Evolutionary conservation across 2,797 vertebrate genomes (phyloP), one percentile per base, ranked within the genome.

Genomic region (Sorex maritimensis): DNA sequence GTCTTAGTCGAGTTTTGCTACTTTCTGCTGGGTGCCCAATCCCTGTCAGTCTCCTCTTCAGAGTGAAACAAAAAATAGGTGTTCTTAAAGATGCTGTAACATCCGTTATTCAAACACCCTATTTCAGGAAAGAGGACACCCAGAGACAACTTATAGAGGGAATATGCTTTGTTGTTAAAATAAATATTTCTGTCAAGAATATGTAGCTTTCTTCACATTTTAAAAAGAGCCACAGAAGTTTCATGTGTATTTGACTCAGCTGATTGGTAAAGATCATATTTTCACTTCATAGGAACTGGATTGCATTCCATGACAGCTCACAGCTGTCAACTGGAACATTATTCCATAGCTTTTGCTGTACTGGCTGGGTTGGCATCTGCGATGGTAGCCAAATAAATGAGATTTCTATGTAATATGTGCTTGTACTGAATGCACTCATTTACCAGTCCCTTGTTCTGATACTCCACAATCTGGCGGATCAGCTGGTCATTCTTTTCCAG

Each of bases 401-500:
- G 98, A 97, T 99, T 99, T 86, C 99, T 98, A 38, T 99, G 99
- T 96, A 99, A 97, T 92, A 99, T 99, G 83, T 99, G 99, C 94
- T 99, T 99, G 92, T 99, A 99, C 96, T 99, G 99, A 0, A 99
- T 98, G 90, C 99, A 99, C 94, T 99, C 99, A 11, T 98, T 97
- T 0, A 99, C 99, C 52, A 99, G 98, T 73, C 99, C 99, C 96
- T 99, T 99, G 98, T 99, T 99, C 98, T 99, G 99, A 97, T 99
- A 99, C 79, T 99, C 99, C 15, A 98, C 96, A 84, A 99, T 99
- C 94, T 99, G 99, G 83, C 98, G 97, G 52, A 99, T 98, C 68
- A 99, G 95, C 97, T 99, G 99, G 82, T 99, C 99, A 88, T 99
- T 99, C 97, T 99, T 99, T 84, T 99, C 99, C 93, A 99, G 98